These are phyloP conservation scores for Drosophila sordidapex DNA, from an alignment of 2,888 invertebrate genomes.

Conservation along the genomic window DNA sequence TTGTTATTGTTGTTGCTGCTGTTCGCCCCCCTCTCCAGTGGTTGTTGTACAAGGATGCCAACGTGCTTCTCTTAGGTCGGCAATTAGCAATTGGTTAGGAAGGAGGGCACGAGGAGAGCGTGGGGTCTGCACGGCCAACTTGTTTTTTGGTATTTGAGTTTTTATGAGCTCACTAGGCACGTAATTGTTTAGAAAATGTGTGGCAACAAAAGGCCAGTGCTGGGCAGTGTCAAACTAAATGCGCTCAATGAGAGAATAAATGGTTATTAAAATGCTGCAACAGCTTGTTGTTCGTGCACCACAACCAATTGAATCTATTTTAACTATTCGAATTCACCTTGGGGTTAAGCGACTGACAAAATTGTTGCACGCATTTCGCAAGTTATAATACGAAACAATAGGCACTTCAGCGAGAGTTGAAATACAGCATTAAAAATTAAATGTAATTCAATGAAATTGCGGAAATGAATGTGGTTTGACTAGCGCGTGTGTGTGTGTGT, in stretches of 20 bases:
- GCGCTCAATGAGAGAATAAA: conserved; percentile 21
- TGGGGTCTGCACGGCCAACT: conserved; percentile 5
- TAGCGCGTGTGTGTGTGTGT: conserved; percentile 14
- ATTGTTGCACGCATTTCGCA: conserved; percentile 17
- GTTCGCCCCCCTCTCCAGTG: not conserved
- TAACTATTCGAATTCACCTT: conserved; percentile 1
- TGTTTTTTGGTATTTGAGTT: conserved; percentile 56
- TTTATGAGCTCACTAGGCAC: conserved; percentile 59
- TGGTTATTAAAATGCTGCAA: not conserved
- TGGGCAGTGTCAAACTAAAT: conserved; percentile 8
- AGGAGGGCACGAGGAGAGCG: conserved; percentile 4
- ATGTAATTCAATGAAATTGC: conserved; percentile 63
- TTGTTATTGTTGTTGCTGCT: not conserved
- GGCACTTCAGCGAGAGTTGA: conserved; percentile 12
- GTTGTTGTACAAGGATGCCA: conserved; percentile 20
- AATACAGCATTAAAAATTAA: conserved; percentile 59
- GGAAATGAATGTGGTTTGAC: conserved; percentile 67
- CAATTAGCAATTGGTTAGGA: conserved; percentile 58
- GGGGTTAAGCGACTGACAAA: conserved; percentile 24
- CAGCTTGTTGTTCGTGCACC: not conserved
- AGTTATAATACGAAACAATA: conserved; percentile 41
- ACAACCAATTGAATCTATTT: conserved; percentile 2
- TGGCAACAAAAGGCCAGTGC: conserved; percentile 5
- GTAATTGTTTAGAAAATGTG: conserved; percentile 65
- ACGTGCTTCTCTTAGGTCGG: conserved; percentile 27